Base-by-base conservation (phyloP, 92 coral and sea anemone genomes). In the Meandrina meandrites region DNA sequence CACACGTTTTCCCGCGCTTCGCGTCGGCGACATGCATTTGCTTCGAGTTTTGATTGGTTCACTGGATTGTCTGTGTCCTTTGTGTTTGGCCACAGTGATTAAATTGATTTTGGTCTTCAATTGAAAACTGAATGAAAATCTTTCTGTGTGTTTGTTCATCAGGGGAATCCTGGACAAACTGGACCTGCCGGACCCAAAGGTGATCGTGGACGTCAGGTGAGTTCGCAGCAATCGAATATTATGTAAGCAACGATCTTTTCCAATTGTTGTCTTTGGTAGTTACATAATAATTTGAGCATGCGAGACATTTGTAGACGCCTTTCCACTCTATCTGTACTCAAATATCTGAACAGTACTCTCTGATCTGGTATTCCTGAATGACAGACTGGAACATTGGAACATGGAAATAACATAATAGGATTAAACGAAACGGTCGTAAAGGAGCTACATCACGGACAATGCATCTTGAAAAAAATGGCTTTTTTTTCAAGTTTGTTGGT, bases 101-200 rank as follows among this genome's bases (percentile, higher is more conserved):
- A 40, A 2, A 2, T 40, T 40, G 6, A 6, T 40, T 40, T 40
- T 40, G 6, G 45, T 40, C 2, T 40, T 40, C 68, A 60, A 27
- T 60, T 27, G 17, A n/a, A n/a, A n/a, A n/a, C n/a, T n/a, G n/a
- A n/a, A n/a, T n/a, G n/a, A n/a, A n/a, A n/a, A 10, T 60, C 27
- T 21, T 24, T 60, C 68, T 60, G 68, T 60, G 31, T 5, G 68
- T 57, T 57, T 60, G 27, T 84, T n/a, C n/a, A 19, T 47, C 47
- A 85, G 88, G 88, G 88, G 30, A 77, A 35, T 24, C 53, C 22
- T 19, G 83, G 88, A 5, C 67, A 31, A 45, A 18, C 75, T 3
- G 88, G 88, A 40, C 83, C 88, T 0, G 24, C 31, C 11, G 88
- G 88, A 0, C 83, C 88, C 7, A 85, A 85, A 66, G 88, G 88